These are phyloP conservation scores for Sylvilagus bachmani DNA, from an alignment of 2,113 vertebrate species.

Conservation along the genomic window DNA sequence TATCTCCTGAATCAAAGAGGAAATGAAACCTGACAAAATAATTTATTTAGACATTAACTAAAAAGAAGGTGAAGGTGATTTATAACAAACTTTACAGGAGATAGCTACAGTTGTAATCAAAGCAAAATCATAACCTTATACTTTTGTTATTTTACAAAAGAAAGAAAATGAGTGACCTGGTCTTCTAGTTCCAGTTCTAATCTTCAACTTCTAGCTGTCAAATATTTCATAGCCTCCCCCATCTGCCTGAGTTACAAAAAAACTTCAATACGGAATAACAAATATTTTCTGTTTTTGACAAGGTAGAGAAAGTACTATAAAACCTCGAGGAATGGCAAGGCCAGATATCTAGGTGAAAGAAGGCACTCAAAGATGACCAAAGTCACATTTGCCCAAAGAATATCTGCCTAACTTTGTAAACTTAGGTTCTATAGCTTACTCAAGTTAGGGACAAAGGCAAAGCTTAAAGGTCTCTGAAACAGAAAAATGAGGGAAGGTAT, in stretches of 20 bases:
- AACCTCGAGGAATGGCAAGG: not conserved
- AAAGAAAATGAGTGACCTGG: slow-evolving; percentile 20
- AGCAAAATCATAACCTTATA: slow-evolving; percentile 22
- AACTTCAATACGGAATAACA: not conserved
- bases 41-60: slow-evolving; percentile 62
- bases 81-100: slow-evolving; percentile 10
- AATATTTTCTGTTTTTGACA: not conserved
- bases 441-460: not conserved
- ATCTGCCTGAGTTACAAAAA: not conserved
- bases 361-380: not conserved
- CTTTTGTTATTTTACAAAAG: slow-evolving; percentile 49
- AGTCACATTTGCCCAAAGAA: not conserved
- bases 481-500: too few relatives aligned
- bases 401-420: not conserved
- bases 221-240: not conserved
- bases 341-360: slow-evolving; percentile 38
- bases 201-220: not conserved
- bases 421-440: not conserved
- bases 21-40: slow-evolving; percentile 47
- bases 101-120: slow-evolving; percentile 9
- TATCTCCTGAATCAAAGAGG: slow-evolving; percentile 19
- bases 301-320: not conserved
- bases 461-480: not conserved
- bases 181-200: not conserved
- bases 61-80: not conserved